Evolutionary conservation across 2,797 vertebrate genomes (phyloP).

Genomic region (Cephalopachus bancanus): DNA sequence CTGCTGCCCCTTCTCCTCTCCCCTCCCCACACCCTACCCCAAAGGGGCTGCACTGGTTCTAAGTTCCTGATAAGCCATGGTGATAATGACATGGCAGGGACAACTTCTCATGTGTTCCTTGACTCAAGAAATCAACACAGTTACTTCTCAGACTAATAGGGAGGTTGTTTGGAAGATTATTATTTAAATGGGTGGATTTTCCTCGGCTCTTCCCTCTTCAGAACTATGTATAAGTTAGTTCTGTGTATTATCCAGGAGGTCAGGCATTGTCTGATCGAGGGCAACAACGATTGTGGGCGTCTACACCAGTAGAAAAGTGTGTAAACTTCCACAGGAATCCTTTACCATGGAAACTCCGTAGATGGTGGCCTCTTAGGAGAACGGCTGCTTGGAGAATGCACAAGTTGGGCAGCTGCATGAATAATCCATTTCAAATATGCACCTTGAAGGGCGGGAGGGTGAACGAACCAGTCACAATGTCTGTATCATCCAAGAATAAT

Average conservation of each 20-base stretch:
- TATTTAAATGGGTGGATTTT: background rate
- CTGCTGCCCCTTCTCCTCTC: background rate
- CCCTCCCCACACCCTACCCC: too few relatives aligned
- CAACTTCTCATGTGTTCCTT: background rate
- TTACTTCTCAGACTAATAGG: background rate
- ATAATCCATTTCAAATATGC: background rate
- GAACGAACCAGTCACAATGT: background rate
- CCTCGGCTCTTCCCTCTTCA: background rate
- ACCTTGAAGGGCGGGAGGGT: background rate
- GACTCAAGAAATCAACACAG: background rate
- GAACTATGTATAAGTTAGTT: background rate
- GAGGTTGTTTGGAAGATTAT: background rate
- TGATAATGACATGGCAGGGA: rapidly evolving
- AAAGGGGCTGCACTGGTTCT: background rate
- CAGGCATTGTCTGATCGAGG: background rate
- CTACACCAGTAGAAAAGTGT: background rate
- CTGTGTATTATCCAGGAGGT: background rate
- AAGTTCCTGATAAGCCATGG: background rate
- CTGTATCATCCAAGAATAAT: background rate
- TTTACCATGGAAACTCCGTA: background rate
- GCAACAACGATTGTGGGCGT: background rate
- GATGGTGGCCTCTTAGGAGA: background rate
- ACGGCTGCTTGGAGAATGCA: background rate
- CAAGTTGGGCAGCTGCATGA: background rate
- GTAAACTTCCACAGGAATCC: background rate